Conservation (phyloP, 2,113 vertebrate species). For the Tragelaphus strepsiceros region DNA sequence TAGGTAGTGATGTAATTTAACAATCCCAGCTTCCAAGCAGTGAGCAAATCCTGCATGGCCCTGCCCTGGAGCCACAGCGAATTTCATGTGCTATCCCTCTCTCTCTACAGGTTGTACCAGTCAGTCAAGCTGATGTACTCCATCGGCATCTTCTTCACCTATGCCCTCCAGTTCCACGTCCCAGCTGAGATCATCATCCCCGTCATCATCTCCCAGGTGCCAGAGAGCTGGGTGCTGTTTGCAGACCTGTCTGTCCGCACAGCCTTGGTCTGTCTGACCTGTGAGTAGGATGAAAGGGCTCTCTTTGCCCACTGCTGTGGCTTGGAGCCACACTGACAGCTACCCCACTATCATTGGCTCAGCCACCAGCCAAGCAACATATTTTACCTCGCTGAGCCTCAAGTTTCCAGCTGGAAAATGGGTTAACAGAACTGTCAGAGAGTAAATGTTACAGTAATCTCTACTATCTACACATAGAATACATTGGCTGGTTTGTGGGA, state of each 20-base stretch:
- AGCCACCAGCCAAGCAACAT: neutral
- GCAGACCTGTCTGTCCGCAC: slow-evolving; percentile 85
- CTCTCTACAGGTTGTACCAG: slow-evolving; percentile 88
- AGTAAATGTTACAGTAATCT: neutral
- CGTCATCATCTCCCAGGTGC: slow-evolving; percentile 74
- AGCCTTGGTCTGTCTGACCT: slow-evolving; percentile 88
- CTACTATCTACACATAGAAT: neutral
- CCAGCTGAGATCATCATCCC: slow-evolving; percentile 92
- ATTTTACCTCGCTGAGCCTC: neutral
- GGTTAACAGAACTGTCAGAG: neutral
- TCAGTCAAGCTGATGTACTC: slow-evolving; percentile 92
- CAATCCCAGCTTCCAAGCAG: neutral
- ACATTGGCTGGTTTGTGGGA: neutral
- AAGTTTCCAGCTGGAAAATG: neutral
- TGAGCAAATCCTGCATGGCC: neutral
- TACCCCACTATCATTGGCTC: neutral
- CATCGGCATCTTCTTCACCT: slow-evolving; percentile 93
- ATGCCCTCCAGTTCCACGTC: slow-evolving; percentile 94
- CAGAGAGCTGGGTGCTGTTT: slow-evolving; percentile 79
- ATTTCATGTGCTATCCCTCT: neutral
- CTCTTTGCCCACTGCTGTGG: neutral
- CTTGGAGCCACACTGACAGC: neutral
- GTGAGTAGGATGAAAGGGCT: slow-evolving; percentile 80
- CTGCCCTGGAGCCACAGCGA: neutral
- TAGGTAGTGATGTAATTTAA: neutral